phyloP scores from a whole-genome alignment of 1,140 invertebrate species.

The Mamestra configurata region DNA sequence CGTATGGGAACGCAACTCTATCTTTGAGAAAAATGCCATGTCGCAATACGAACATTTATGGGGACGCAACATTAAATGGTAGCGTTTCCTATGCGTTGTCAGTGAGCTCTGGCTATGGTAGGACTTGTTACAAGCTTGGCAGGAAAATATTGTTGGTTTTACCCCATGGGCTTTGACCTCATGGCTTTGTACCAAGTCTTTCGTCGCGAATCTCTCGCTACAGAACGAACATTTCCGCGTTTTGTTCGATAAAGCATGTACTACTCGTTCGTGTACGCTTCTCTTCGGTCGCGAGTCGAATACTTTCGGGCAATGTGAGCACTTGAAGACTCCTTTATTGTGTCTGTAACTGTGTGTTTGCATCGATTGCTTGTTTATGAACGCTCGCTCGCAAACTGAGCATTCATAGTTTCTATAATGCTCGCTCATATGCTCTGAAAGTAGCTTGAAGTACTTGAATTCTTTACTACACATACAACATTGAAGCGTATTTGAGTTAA shows the following conservation, averaged over 20 bases:
- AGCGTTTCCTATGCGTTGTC: conserved; percentile 55
- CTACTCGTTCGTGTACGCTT: conserved; percentile 35
- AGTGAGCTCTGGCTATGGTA: conserved; percentile 53
- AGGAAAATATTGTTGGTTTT: conserved; percentile 50
- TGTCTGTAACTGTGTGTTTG: conserved; percentile 46
- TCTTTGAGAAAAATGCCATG: conserved; percentile 55
- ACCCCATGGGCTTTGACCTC: conserved; percentile 58
- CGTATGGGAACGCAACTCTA: conserved; percentile 68
- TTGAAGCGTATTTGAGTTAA: conserved; percentile 54
- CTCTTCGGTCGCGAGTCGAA: conserved; percentile 36
- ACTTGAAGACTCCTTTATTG: conserved; percentile 48
- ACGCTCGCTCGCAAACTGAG: conserved; percentile 62
- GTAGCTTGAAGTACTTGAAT: conserved; percentile 61
- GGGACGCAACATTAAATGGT: conserved; percentile 59
- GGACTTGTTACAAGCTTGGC: conserved; percentile 60
- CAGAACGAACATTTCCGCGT: conserved; percentile 58
- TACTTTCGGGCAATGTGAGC: conserved; percentile 44
- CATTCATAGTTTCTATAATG: conserved; percentile 68
- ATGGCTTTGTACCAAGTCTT: conserved; percentile 55
- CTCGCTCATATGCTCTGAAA: conserved; percentile 67
- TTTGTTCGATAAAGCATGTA: conserved; percentile 32
- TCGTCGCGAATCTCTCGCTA: conserved; percentile 57
- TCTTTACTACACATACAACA: conserved; percentile 59
- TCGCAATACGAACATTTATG: conserved; percentile 54
- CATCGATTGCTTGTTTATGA: conserved; percentile 56